Conservation (phyloP, 2,888 invertebrate species). For the Copidosoma aretas region DNA sequence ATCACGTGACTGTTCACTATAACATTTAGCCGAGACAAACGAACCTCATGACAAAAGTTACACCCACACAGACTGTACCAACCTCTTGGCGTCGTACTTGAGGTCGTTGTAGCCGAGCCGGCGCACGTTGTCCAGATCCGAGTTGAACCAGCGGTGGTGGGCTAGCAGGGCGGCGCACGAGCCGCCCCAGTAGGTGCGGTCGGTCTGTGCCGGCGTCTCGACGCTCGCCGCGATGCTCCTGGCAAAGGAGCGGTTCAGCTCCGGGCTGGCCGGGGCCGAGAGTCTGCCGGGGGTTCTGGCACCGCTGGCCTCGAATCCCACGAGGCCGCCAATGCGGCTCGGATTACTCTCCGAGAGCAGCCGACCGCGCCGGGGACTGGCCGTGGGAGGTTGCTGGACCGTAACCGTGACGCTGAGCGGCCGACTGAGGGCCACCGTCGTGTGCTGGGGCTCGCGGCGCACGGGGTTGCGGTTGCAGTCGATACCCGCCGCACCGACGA, state of each 20-base stretch:
- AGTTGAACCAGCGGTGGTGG: conserved; percentile 65
- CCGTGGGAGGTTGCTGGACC: conserved; percentile 67
- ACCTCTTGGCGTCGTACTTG: conserved; percentile 58
- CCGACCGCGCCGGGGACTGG: conserved; percentile 57
- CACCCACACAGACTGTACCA: conserved; percentile 12
- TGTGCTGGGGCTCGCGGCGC: conserved; percentile 68
- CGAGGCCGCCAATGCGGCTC: conserved; percentile 63
- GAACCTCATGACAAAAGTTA: too few species aligned
- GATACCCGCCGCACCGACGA: conserved; percentile 70
- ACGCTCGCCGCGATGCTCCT: conserved; percentile 45
- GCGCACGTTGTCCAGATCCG: conserved; percentile 52
- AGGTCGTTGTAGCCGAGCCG: conserved; percentile 48
- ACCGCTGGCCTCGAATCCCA: conserved; percentile 64
- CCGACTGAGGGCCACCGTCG: conserved; percentile 68
- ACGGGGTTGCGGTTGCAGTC: conserved; percentile 69
- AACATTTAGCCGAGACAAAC: too few species aligned
- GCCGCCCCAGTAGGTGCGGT: conserved; percentile 58
- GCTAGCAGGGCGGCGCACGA: conserved; percentile 58
- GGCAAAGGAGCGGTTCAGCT: conserved; percentile 57
- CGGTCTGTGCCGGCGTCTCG: conserved; percentile 46
- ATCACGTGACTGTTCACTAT: too few species aligned
- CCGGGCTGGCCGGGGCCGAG: conserved; percentile 60
- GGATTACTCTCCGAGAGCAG: conserved; percentile 66
- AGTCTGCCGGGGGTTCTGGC: conserved; percentile 59
- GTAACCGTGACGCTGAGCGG: conserved; percentile 71